Conservation (phyloP, 2,888 invertebrate species). For the Erebia epiphron region DNA sequence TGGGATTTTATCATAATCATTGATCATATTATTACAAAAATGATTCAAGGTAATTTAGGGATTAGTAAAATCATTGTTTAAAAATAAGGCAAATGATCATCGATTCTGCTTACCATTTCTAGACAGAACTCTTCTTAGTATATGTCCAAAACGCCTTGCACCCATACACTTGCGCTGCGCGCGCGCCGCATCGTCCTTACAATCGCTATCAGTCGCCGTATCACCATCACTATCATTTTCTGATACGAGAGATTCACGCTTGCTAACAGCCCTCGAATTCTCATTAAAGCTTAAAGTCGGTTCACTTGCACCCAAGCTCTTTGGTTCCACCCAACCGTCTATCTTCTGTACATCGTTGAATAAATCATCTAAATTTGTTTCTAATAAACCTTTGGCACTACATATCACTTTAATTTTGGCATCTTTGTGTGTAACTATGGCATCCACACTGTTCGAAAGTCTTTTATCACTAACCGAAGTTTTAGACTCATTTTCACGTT, state of each 20-base stretch:
- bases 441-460: constrained; percentile 72
- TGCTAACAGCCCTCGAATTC: constrained; percentile 52
- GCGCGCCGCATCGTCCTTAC: constrained; percentile 68
- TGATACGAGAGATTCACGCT: constrained; percentile 71
- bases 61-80: background rate
- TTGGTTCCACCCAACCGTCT: constrained; percentile 67
- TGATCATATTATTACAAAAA: too few relatives aligned
- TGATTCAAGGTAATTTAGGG: too few relatives aligned
- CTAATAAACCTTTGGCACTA: constrained; percentile 82
- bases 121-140: constrained; percentile 74
- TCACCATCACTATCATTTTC: constrained; percentile 71
- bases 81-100: background rate
- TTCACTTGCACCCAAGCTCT: constrained; percentile 74
- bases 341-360: constrained; percentile 67
- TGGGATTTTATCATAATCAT: too few relatives aligned
- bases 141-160: constrained; percentile 72
- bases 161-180: constrained; percentile 76
- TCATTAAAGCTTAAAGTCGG: constrained; percentile 67
- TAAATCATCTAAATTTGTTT: constrained; percentile 79
- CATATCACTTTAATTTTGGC: constrained; percentile 77
- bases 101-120: constrained; percentile 68
- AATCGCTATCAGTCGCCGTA: constrained; percentile 71
- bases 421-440: constrained; percentile 66
- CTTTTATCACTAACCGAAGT: constrained; percentile 65
- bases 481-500: constrained; percentile 48